Evolutionary conservation across 2,797 vertebrate species (phyloP).

Genomic region (Spatula versicolor): DNA sequence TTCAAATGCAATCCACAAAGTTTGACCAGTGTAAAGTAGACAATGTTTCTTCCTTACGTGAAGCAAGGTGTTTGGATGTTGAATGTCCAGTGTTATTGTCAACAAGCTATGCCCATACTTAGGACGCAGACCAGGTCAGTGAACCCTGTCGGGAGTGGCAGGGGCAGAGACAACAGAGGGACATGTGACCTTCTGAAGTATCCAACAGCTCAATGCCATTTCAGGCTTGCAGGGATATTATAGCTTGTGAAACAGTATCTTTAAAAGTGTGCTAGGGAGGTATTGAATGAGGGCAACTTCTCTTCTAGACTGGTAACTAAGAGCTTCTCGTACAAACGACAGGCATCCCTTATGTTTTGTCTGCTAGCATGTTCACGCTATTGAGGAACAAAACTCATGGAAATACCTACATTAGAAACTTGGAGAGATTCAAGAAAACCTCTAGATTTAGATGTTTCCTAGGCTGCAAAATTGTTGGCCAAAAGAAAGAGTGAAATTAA

Average conservation of each 20-base stretch:
- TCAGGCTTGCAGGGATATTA: neutral
- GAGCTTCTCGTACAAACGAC: neutral
- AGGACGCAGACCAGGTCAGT: neutral
- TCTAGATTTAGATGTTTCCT: neutral
- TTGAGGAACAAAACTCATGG: neutral
- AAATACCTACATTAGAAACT: neutral
- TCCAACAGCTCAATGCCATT: neutral
- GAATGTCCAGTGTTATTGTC: neutral
- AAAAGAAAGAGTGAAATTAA: neutral
- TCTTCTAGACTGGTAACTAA: neutral
- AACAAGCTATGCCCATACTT: neutral
- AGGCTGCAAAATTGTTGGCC: neutral
- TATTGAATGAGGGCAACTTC: neutral
- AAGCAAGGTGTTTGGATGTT: neutral
- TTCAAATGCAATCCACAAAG: neutral
- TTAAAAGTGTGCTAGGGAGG: neutral
- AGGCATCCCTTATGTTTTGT: neutral
- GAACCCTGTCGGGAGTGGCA: neutral
- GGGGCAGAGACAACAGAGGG: neutral
- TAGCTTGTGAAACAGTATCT: rapidly evolving
- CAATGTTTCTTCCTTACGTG: neutral
- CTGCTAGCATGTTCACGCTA: neutral
- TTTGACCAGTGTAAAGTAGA: neutral
- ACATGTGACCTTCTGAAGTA: neutral
- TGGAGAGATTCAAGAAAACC: neutral